Base-by-base conservation (phyloP, 1,140 invertebrate species). In the Myzus persicae region DNA sequence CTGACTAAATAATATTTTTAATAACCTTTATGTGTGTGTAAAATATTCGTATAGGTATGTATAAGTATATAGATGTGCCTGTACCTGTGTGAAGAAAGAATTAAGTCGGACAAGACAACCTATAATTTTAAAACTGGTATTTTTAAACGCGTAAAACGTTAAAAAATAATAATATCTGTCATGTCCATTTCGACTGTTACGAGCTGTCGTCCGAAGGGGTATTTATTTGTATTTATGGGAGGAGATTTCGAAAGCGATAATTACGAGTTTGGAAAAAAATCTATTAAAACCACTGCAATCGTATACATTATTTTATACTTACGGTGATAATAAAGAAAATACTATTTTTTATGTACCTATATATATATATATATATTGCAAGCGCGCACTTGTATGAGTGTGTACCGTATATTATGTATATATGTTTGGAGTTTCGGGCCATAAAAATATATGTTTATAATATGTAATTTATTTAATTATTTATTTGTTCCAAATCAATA, bases 161-260 rank as follows among this genome's bases (percentile, higher is more conserved):
- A 18, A 40, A 42, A 54, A 89, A 90, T 59, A 54, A 90, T 90
- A 90, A 67, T 90, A 90, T 90, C 51, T 67, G 89, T 90, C 89
- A 90, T 67, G 89, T 90, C 54, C 89, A 42, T 90, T 90, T 90
- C 89, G 89, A 90, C 89, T 90, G 89, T 90, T 90, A 90, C 89
- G 89, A 90, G 88, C 88, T 90, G 89, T 67, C 89, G 89, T 59
- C 14, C 89, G 89, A 90, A 90, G 89, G 89, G 89, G 89, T 90
- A 67, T 90, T 90, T 59, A 59, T 59, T 59, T 67, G 89, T 90
- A 90, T 90, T 90, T 90, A 90, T 90, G 89, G 89, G 89, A 67
- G 89, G 89, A 90, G 89, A 90, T 90, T 67, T 90, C 38, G 38
- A 90, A 90, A 90, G 89, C 89, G 89, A 90, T 90, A 90, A 90